A percentile compares a stretch with the other conserved stretches of the same genome.
Conservation (phyloP, 1,140 invertebrate species). For the Rhynchophorus ferrugineus region DNA sequence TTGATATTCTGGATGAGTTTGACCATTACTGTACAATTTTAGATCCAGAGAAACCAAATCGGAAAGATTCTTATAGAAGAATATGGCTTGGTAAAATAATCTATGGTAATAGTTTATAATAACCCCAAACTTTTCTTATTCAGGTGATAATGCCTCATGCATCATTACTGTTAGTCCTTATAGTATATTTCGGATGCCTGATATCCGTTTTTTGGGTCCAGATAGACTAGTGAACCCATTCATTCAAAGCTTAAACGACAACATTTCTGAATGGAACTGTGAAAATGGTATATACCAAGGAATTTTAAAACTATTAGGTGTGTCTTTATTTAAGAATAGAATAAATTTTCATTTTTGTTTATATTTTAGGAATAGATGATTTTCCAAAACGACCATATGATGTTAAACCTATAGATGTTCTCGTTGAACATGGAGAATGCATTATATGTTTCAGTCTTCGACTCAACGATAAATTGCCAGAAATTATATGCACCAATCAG, state of each 20-base stretch:
- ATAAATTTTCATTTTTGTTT: too few species aligned
- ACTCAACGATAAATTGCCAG: slow-evolving; percentile 30
- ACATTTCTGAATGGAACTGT: slow-evolving; percentile 29
- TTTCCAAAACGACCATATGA: slow-evolving; percentile 25
- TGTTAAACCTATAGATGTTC: slow-evolving; percentile 9
- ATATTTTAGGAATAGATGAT: slow-evolving; percentile 29
- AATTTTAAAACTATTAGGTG: slow-evolving; percentile 33
- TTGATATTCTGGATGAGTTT: slow-evolving; percentile 42
- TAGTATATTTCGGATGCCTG: slow-evolving; percentile 25
- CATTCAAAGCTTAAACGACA: slow-evolving; percentile 21
- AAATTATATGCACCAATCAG: slow-evolving; percentile 32
- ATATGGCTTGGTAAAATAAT: slow-evolving; percentile 40
- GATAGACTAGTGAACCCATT: slow-evolving; percentile 22
- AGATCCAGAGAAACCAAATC: slow-evolving; percentile 41
- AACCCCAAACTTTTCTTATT: slow-evolving; percentile 4
- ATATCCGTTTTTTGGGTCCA: slow-evolving; percentile 35
- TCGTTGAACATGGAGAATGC: slow-evolving; percentile 30
- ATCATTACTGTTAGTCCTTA: slow-evolving; percentile 32
- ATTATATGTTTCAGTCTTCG: slow-evolving; percentile 34
- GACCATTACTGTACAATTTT: slow-evolving; percentile 42
- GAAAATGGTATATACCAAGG: slow-evolving; percentile 26
- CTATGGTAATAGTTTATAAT: slow-evolving; percentile 3
- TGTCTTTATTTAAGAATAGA: not conserved
- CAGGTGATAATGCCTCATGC: slow-evolving; percentile 34
- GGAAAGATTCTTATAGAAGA: slow-evolving; percentile 36